Evolutionary conservation across 2,113 vertebrate genomes (phyloP).

Genomic region (Prolemur simus): DNA sequence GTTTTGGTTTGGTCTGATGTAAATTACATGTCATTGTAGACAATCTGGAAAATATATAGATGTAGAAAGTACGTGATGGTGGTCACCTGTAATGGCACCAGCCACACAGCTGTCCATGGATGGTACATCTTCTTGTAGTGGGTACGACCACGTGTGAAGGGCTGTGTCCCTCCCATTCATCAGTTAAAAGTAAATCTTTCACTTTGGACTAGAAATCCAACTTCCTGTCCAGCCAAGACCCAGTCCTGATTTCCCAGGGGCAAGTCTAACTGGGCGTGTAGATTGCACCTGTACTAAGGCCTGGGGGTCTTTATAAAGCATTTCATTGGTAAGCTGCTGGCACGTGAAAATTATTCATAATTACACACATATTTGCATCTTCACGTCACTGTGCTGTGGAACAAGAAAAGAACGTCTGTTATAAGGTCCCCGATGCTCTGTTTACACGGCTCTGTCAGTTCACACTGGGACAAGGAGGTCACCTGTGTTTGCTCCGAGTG

Average conservation of each 20-base stretch:
- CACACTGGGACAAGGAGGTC: neutral
- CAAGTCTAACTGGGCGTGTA: neutral
- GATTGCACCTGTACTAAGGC: neutral
- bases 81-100: accelerated
- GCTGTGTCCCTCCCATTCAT: too few relatives aligned
- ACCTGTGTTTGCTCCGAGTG: accelerated
- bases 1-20: neutral
- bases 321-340: accelerated
- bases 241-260: neutral
- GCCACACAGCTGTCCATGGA: accelerated
- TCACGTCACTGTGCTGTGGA: accelerated
- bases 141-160: accelerated
- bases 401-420: accelerated
- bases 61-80: neutral
- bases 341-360: accelerated
- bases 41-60: accelerated
- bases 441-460: accelerated
- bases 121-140: accelerated
- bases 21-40: accelerated
- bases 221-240: neutral
- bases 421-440: accelerated
- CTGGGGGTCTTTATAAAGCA: neutral
- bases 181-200: neutral
- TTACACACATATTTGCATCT: accelerated
- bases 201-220: neutral